Conservation (phyloP, 2,888 invertebrate genomes). For the Erebia aethiops region DNA sequence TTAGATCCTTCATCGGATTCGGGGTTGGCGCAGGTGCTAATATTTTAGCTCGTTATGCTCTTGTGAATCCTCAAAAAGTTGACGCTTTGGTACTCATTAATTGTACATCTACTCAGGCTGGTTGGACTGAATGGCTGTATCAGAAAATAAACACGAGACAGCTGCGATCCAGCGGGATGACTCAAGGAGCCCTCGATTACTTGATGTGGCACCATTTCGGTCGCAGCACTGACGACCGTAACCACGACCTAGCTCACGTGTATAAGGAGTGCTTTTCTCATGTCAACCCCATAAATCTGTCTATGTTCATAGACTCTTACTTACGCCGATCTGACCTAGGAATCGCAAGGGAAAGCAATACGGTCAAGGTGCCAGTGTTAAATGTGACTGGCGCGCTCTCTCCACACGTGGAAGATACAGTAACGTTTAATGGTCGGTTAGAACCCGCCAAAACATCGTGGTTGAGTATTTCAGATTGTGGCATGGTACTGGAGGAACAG, state of each 20-base stretch:
- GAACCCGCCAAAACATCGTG: slow-evolving; percentile 98
- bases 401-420: slow-evolving; percentile 98
- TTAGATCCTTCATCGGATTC: slow-evolving; percentile 96
- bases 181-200: slow-evolving; percentile 96
- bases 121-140: slow-evolving; percentile 99
- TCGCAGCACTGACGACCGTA: slow-evolving; percentile 92
- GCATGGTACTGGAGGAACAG: slow-evolving; percentile 99
- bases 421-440: slow-evolving; percentile 97
- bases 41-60: slow-evolving; percentile 95
- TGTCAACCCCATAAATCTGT: slow-evolving; percentile 96
- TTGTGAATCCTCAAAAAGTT: slow-evolving; percentile 92
- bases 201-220: slow-evolving; percentile 99
- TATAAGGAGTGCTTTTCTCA: slow-evolving; percentile 97
- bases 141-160: slow-evolving; percentile 97
- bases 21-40: slow-evolving; percentile 99
- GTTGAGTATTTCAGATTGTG: slow-evolving; percentile 99
- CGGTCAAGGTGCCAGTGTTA: slow-evolving; percentile 93
- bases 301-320: slow-evolving; percentile 97
- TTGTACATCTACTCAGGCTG: slow-evolving; percentile 95
- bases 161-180: slow-evolving; percentile 94
- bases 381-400: slow-evolving; percentile 97
- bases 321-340: slow-evolving; percentile 95
- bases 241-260: slow-evolving; percentile 96
- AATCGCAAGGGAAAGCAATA: slow-evolving; percentile 85
- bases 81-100: slow-evolving; percentile 97